Evolutionary conservation across 2,797 vertebrate species (phyloP).

Genomic region (Amblyraja radiata): DNA sequence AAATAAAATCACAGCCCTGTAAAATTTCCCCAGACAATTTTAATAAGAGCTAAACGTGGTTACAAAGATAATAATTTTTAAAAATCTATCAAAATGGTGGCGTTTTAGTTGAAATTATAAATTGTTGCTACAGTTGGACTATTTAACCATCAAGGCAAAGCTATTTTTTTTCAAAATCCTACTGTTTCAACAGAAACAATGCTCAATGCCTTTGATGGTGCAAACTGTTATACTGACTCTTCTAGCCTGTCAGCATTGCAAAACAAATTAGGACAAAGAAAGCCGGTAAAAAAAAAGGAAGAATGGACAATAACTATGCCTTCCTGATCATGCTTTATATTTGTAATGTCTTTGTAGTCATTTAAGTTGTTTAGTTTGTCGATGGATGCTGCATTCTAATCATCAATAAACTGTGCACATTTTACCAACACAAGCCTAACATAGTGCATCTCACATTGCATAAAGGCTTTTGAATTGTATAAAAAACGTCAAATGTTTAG

Average conservation of each 20-base stretch:
- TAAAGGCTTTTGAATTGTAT: background rate
- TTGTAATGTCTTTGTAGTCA: background rate
- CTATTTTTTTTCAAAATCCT: background rate
- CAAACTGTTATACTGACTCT: background rate
- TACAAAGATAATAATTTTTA: conserved; percentile 1
- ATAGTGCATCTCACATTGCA: too few relatives aligned
- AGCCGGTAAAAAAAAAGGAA: background rate
- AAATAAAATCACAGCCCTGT: conserved; percentile 45
- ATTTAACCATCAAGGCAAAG: background rate
- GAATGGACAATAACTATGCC: background rate
- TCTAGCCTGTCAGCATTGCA: background rate
- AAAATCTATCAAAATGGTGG: background rate
- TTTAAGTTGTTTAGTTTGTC: background rate
- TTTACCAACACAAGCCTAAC: background rate
- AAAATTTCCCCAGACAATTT: conserved; percentile 44
- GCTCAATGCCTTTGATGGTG: too few relatives aligned
- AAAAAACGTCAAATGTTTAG: background rate
- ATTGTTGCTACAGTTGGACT: background rate
- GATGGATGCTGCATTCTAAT: background rate
- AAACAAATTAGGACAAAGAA: background rate
- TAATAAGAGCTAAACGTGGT: conserved; percentile 45
- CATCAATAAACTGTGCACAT: conserved; percentile 16
- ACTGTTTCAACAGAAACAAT: background rate
- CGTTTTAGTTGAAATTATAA: background rate
- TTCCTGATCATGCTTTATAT: background rate